Conservation (phyloP, 2,888 invertebrate species). For the Tenodera sinensis region DNA sequence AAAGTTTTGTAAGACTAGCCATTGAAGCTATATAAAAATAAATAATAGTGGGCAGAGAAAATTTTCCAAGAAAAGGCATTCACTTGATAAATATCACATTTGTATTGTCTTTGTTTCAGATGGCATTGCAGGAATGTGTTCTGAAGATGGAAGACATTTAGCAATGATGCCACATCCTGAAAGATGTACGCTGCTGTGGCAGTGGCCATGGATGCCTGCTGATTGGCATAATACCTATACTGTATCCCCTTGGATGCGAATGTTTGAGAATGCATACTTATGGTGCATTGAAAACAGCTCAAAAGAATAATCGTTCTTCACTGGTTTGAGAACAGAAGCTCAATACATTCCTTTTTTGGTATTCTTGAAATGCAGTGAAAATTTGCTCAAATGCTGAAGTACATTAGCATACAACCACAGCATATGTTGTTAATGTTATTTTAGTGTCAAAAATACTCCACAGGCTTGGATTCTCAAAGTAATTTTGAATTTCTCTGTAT, state of each 20-base stretch:
- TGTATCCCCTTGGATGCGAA: slow-evolving; percentile 84
- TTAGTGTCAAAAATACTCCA: too few species aligned
- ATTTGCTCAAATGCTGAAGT: neutral
- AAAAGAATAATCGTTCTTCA: neutral
- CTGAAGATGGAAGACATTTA: slow-evolving; percentile 85
- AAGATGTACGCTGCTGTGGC: slow-evolving; percentile 84
- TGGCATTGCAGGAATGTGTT: slow-evolving; percentile 88
- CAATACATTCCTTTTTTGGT: neutral
- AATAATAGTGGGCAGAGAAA: too few species aligned
- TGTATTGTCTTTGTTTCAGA: slow-evolving; percentile 42
- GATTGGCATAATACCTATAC: slow-evolving; percentile 48
- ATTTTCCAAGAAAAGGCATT: too few species aligned
- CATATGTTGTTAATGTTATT: too few species aligned
- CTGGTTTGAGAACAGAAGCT: neutral
- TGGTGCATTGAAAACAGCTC: slow-evolving; percentile 50
- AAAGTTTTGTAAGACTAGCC: too few species aligned
- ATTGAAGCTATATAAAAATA: too few species aligned
- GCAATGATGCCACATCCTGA: slow-evolving; percentile 99
- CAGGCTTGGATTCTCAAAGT: too few species aligned
- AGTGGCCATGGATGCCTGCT: slow-evolving; percentile 72
- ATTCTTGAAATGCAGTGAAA: neutral
- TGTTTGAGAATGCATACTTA: slow-evolving; percentile 84
- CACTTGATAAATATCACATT: too few species aligned
- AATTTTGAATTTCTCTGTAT: too few species aligned
- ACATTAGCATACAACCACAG: neutral